These are phyloP conservation scores for Clostera curtula DNA, from an alignment of 2,888 invertebrate species.

Conservation along the genomic window DNA sequence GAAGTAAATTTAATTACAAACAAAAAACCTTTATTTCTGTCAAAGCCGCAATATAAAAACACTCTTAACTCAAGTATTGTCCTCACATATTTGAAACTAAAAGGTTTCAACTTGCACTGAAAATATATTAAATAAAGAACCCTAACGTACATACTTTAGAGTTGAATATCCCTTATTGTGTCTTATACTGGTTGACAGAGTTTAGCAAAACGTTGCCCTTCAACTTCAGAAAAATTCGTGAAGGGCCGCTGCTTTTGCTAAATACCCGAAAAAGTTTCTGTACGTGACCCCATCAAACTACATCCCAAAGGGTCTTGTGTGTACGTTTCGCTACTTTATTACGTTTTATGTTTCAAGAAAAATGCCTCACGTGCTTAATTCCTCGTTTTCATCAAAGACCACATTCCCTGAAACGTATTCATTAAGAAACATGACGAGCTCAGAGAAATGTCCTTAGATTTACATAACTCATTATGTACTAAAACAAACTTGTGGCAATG, in stretches of 20 bases:
- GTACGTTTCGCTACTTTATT: slow-evolving; percentile 35
- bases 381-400: slow-evolving; percentile 44
- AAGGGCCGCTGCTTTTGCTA: slow-evolving; percentile 43
- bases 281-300: slow-evolving; percentile 62
- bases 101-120: too few species aligned
- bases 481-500: slow-evolving; percentile 13
- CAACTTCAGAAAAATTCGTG: slow-evolving; percentile 42
- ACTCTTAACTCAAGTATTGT: too few species aligned
- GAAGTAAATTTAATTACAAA: too few species aligned
- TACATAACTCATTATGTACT: slow-evolving; percentile 38
- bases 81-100: too few species aligned
- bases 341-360: slow-evolving; percentile 40
- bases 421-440: slow-evolving; percentile 32
- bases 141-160: too few species aligned
- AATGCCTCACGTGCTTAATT: slow-evolving; percentile 49
- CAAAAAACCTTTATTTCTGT: too few species aligned
- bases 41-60: too few species aligned
- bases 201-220: slow-evolving; percentile 12
- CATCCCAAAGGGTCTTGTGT: slow-evolving; percentile 32
- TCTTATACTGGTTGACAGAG: too few species aligned
- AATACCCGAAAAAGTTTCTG: slow-evolving; percentile 59
- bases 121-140: too few species aligned
- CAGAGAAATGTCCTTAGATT: slow-evolving; percentile 27
- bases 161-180: too few species aligned
- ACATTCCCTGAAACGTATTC: slow-evolving; percentile 34